Evolutionary conservation across 2,113 vertebrate species (phyloP).

Genomic region (Oncorhynchus gorbuscha): DNA sequence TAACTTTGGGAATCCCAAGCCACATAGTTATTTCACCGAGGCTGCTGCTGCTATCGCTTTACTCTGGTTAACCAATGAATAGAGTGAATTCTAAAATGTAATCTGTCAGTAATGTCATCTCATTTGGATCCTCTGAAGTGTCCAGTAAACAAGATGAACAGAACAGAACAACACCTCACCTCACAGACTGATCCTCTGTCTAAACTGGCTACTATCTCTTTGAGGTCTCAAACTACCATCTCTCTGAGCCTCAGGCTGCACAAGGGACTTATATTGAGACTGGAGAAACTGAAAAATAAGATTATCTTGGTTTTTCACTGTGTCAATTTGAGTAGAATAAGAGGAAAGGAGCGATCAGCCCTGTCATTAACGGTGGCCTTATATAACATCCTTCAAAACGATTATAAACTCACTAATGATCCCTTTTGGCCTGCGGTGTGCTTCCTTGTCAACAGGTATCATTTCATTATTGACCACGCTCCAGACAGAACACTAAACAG

Average conservation of each 20-base stretch:
- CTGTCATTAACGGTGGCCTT: background rate
- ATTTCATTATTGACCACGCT: background rate
- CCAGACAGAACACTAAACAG: background rate
- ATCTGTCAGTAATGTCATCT: background rate
- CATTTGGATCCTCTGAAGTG: background rate
- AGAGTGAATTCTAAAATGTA: background rate
- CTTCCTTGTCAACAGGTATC: background rate
- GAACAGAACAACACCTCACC: background rate
- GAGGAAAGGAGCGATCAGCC: background rate
- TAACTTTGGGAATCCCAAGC: background rate
- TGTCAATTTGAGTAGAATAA: background rate
- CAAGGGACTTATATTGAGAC: too few species aligned
- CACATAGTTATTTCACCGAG: background rate
- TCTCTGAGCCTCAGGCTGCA: too few species aligned
- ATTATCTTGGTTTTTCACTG: too few species aligned
- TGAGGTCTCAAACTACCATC: too few species aligned
- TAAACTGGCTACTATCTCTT: too few species aligned
- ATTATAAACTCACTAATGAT: background rate
- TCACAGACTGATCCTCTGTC: background rate
- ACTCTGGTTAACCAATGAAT: background rate
- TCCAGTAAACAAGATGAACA: background rate
- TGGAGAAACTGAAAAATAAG: too few species aligned
- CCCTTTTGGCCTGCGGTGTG: background rate
- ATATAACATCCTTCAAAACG: background rate
- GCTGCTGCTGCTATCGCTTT: background rate